Conservation (phyloP, 1,140 invertebrate species). For the Micrasema longulum region DNA sequence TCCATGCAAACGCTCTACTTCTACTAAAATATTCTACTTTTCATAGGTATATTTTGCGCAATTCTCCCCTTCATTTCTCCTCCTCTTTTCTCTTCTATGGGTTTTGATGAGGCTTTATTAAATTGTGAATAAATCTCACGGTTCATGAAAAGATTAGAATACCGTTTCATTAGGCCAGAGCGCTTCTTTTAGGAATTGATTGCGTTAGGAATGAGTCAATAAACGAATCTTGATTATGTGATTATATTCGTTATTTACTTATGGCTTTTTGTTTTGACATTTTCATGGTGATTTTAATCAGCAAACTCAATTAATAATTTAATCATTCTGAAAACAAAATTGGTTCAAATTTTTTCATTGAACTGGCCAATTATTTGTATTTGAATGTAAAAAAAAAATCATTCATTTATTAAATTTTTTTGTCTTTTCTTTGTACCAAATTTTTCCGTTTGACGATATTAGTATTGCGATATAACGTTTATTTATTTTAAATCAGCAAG, state of each 20-base stretch:
- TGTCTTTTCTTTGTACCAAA: neutral
- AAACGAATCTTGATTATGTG: constrained; percentile 2
- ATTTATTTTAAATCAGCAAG: too few relatives aligned
- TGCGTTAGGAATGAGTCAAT: constrained; percentile 22
- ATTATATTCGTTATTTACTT: neutral
- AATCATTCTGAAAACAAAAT: too few relatives aligned
- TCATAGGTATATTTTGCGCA: constrained; percentile 18
- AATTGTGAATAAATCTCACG: constrained; percentile 20
- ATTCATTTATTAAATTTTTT: neutral
- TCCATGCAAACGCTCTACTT: constrained; percentile 27
- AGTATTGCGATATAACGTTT: neutral
- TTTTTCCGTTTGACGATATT: neutral
- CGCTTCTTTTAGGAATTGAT: constrained; percentile 22
- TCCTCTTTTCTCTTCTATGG: constrained; percentile 2
- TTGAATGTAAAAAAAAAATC: neutral
- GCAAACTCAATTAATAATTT: neutral
- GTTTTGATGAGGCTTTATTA: constrained; percentile 30
- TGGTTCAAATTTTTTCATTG: too few relatives aligned
- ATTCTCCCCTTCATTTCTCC: constrained; percentile 10
- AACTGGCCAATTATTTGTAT: neutral
- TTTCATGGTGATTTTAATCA: constrained; percentile 11
- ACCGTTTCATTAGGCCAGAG: constrained; percentile 20
- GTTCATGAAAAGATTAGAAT: constrained; percentile 32
- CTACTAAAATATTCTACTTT: neutral
- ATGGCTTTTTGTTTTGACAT: neutral